A percentile compares a stretch with the other conserved stretches of the same genome.
These are phyloP conservation scores for Ceratoteleas bidentatus DNA, from an alignment of 1,140 invertebrate species.

Conservation along the genomic window DNA sequence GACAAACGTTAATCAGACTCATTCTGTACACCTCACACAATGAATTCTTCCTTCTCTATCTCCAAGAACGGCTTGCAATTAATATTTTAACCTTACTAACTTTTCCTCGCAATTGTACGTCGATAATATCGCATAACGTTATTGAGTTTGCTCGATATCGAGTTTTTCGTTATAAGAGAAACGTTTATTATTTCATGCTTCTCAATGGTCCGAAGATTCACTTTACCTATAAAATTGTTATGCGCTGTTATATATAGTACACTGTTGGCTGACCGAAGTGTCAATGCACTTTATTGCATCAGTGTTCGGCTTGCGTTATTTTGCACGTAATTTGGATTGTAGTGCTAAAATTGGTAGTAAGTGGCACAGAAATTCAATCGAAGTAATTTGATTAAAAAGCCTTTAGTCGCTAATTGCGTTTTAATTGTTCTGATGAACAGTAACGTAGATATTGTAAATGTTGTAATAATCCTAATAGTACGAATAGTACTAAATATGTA, in stretches of 20 bases:
- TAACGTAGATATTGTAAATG: too few relatives aligned
- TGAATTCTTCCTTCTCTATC: constrained; percentile 55
- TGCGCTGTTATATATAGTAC: too few relatives aligned
- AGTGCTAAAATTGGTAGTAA: background rate
- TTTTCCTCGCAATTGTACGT: constrained; percentile 49
- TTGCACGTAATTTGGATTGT: constrained; percentile 31
- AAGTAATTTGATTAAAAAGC: background rate
- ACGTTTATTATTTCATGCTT: background rate
- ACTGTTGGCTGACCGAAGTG: background rate
- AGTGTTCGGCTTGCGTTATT: constrained; percentile 22
- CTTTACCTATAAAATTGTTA: too few relatives aligned
- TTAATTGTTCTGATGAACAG: too few relatives aligned
- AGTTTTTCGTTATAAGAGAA: too few relatives aligned
- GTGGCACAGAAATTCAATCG: background rate
- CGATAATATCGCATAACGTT: constrained; percentile 15
- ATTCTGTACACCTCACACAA: constrained; percentile 71
- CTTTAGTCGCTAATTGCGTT: background rate
- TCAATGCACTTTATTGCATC: constrained; percentile 10
- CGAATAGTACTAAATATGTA: too few relatives aligned
- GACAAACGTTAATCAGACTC: constrained; percentile 67
- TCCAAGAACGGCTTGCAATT: constrained; percentile 73
- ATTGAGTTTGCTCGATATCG: too few relatives aligned
- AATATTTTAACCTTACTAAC: constrained; percentile 77
- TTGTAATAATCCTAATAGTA: too few relatives aligned
- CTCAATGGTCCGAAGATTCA: too few relatives aligned